Evolutionary conservation across 2,797 vertebrate species (phyloP).

Genomic region (Sebastes diploproa): DNA sequence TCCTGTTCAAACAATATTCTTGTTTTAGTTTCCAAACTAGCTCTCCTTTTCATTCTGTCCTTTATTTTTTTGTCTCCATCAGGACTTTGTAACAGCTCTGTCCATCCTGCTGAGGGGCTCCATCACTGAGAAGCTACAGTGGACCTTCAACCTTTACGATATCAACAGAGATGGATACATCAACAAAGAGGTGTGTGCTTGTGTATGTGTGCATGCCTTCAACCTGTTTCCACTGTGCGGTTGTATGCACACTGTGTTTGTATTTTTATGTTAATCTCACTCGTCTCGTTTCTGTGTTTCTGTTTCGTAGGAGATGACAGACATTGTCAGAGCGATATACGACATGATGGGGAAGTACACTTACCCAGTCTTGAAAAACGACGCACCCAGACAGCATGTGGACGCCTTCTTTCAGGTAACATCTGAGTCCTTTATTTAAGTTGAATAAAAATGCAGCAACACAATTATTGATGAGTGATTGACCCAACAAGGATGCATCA

Average conservation of each 20-base stretch:
- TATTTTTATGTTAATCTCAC: not conserved
- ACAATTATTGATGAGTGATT: not conserved
- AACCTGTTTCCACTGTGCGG: not conserved
- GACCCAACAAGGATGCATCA: not conserved
- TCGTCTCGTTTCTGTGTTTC: not conserved
- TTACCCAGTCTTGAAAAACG: constrained; percentile 91
- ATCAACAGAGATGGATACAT: constrained; percentile 97
- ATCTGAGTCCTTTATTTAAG: not conserved
- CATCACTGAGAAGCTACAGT: constrained; percentile 93
- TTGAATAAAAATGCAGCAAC: not conserved
- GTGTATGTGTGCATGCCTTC: not conserved
- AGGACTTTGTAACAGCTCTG: constrained; percentile 96
- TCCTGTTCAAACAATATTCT: not conserved
- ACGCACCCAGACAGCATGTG: constrained; percentile 93
- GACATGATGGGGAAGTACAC: constrained; percentile 99
- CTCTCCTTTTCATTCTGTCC: not conserved
- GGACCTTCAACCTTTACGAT: constrained; percentile 98
- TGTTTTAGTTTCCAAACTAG: not conserved
- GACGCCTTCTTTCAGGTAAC: constrained; percentile 95
- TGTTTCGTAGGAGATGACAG: constrained; percentile 91
- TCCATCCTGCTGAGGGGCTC: constrained; percentile 93
- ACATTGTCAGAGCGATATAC: constrained; percentile 96
- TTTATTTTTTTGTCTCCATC: constrained; percentile 20
- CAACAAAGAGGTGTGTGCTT: constrained; percentile 90
- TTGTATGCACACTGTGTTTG: not conserved